Base-by-base conservation (phyloP, 2,113 vertebrate species). In the Reinhardtius hippoglossoides region DNA sequence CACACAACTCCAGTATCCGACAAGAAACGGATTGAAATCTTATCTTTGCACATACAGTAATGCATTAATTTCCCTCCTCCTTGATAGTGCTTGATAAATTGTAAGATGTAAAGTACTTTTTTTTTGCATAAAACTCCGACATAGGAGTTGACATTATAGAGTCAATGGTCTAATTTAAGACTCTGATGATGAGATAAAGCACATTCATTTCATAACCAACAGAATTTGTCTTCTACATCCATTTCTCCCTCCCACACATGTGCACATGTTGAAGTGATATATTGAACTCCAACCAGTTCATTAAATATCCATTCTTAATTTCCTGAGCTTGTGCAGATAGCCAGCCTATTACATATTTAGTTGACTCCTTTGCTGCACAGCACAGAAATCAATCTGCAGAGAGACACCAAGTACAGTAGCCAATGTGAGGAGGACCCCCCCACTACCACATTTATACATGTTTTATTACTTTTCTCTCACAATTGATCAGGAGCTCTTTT, bases 291-390 rank as follows among this genome's bases (percentile, higher is more conserved):
- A 71, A 80, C 66, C 60, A 81, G 72, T 89, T 90, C 88, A 93
- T 91, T 89, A 93, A 89, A 89, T 84, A 87, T 91, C 90, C 78
- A 90, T 88, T 87, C 4, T 80, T 85, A 79, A 91, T 90, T 91
- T 90, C 81, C 84, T 70, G 57, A 74, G 79, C 75, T 56, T 83
- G 69, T 58, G 67, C 70, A 89, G 84, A 88, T 87, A 81, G 80
- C 59, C 27, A 21, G 61, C 65, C 46, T 71, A 76, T 88, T 88
- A 84, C 67, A 88, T 82, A 88, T 91, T 90, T 90, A 84, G 86
- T 71, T 57, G 74, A 73, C 26, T 83, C 59, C 2, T 21, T 54
- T 44, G 56, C 75, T 40, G 78, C 64, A 78, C 42, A 46, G 61
- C 75, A 65, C 44, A 86, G 68, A 81, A 82, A 89, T 87, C 71